phyloP scores from a whole-genome alignment of 2,113 vertebrate species.

The Panurus biarmicus region DNA sequence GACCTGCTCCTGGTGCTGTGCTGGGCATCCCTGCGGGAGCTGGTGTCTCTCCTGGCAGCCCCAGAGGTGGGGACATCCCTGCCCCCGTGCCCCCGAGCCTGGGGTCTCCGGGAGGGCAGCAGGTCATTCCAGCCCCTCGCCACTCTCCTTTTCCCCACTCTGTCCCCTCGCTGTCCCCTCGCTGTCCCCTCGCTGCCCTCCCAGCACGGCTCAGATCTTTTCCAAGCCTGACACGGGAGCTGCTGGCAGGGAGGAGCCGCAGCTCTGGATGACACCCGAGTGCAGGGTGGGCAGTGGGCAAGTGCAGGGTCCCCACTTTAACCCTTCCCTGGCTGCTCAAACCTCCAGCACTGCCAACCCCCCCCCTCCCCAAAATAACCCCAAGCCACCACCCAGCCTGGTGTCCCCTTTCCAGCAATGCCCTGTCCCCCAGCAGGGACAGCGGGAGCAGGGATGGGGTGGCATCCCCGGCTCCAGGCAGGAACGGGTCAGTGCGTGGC shows the following conservation, averaged over 20 bases:
- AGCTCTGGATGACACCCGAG: background rate
- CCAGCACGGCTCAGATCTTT: background rate
- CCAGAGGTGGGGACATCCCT: accelerated
- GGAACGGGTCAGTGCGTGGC: conserved; percentile 1
- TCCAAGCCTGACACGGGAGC: background rate
- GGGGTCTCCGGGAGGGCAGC: accelerated
- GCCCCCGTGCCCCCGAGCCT: accelerated
- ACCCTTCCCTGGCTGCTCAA: background rate
- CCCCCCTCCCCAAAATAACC: background rate
- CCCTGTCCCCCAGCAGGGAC: background rate
- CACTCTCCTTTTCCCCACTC: background rate
- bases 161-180: background rate
- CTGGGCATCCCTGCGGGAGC: background rate
- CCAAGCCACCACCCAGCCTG: accelerated
- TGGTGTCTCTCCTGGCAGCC: background rate
- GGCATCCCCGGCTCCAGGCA: background rate
- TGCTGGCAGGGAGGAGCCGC: conserved; percentile 5
- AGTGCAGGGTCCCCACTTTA: background rate
- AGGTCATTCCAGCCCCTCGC: accelerated
- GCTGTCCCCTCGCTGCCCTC: background rate
- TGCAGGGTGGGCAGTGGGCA: background rate
- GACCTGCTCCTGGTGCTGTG: background rate
- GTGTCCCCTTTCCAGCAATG: background rate
- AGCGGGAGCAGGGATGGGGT: background rate
- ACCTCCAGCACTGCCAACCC: background rate